Evolutionary conservation across 2,888 invertebrate genomes (phyloP).

Genomic region (Coecobrya sp.): DNA sequence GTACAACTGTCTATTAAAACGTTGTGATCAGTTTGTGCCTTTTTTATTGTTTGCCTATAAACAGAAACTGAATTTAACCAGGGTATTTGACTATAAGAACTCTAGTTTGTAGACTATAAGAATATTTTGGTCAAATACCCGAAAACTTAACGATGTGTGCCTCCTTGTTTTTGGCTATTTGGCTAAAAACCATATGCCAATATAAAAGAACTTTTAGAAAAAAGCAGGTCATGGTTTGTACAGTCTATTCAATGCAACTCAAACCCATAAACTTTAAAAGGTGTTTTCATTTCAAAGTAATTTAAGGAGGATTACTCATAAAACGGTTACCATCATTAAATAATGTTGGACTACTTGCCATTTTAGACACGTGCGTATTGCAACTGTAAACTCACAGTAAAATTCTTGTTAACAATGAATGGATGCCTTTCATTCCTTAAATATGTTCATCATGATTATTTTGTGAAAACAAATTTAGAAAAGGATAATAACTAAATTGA

Average conservation of each 20-base stretch:
- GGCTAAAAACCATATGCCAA: neutral
- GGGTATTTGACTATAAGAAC: no score
- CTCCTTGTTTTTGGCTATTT: neutral
- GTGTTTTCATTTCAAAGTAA: neutral
- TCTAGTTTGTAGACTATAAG: no score
- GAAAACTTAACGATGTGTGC: no score
- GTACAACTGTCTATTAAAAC: no score
- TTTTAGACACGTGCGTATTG: neutral
- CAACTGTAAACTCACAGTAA: constrained; percentile 11
- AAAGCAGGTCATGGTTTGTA: neutral
- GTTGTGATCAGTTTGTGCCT: no score
- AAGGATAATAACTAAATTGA: constrained; percentile 33
- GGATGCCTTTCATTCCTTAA: constrained; percentile 19
- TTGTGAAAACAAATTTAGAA: neutral
- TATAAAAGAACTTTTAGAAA: no score
- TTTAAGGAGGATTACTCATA: neutral
- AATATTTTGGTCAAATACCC: no score
- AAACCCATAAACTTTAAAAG: constrained; percentile 22
- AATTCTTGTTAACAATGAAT: no score
- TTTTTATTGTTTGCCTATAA: no score
- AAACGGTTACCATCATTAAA: neutral
- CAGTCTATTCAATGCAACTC: constrained; percentile 20
- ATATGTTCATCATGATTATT: neutral
- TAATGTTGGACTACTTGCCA: neutral
- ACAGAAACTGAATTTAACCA: no score